Percentiles rank a stretch among this genome's conserved stretches.
Conservation (phyloP, 1,140 invertebrate genomes). For the Scylla paramamosain region DNA sequence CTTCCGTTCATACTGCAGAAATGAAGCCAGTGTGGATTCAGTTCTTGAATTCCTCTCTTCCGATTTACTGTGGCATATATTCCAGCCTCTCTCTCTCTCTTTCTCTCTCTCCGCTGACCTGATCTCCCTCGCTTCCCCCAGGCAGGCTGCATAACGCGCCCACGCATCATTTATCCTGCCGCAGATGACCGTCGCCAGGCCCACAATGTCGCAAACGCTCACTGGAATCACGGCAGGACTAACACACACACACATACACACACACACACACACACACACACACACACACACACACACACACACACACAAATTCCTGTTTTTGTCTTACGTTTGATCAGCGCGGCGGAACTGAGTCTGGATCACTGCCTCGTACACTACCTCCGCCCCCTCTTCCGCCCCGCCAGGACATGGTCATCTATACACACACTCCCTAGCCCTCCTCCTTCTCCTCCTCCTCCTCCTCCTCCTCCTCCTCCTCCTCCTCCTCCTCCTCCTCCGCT, state of each 20-base stretch:
- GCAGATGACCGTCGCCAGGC: constrained; percentile 33
- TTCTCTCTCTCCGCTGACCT: not conserved
- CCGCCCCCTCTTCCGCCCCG: not conserved
- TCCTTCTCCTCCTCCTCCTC: not conserved
- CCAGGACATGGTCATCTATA: not conserved
- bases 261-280: constrained; percentile 54
- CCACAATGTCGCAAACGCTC: not conserved
- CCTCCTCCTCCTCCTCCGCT: not conserved
- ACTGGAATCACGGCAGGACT: not conserved
- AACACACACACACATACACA: constrained; percentile 48
- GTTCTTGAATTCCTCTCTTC: not conserved
- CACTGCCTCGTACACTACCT: not conserved
- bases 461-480: constrained; percentile 2
- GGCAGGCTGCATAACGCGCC: constrained; percentile 24
- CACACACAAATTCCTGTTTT: not conserved
- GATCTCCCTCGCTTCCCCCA: not conserved
- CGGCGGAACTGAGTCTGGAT: not conserved
- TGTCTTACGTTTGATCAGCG: not conserved
- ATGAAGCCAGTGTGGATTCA: not conserved
- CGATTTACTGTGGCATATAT: not conserved
- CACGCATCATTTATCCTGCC: constrained; percentile 47
- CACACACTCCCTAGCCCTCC: not conserved
- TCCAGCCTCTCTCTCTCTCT: not conserved
- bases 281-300: constrained; percentile 46
- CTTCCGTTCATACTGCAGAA: not conserved